Evolutionary conservation across 1,140 invertebrate genomes (phyloP), one percentile per base, ranked within the genome.

Genomic region (Temnothorax curvispinosus): DNA sequence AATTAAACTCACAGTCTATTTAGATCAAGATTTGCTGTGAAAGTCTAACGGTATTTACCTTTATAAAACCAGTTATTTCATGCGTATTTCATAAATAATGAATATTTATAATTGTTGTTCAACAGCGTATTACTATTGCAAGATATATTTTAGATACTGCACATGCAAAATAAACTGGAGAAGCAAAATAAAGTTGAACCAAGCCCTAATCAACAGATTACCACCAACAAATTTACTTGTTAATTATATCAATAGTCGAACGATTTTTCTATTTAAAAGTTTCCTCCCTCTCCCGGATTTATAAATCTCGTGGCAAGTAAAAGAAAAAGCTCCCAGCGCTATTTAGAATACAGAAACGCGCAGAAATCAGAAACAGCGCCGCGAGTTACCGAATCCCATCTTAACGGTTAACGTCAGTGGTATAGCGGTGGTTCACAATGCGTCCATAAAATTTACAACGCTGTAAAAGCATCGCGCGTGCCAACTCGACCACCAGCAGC

Each of bases 381-480:
- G 15, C 38, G 21, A 67, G 32, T 80, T 80, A 67, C n/a, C 58
- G 58, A 65, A 80, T 27, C 35, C 52, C n/a, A 2, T 21, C 15
- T 71, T 56, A 69, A 47, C 77, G 64, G 35, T 82, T 82, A 58
- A 21, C 18, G n/a, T 4, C 18, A 32, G 38, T 2, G 54, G 11
- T 54, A 27, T 21, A n/a, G n/a, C 27, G 27, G 18, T 27, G 41
- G 4, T 74, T 74, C 60, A 56, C 62, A 52, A 80, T 80, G 62
- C 77, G 18, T 6, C 18, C 32, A 41, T 82, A 82, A 82, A 82
- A 74, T 60, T 82, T 82, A 82, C 52, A 72, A 67, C 52, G 65
- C 32, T 71, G 64, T 72, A 60, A 82, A 82, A 58, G 65, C 21
- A 27, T 44, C 64, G 52, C 65, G 50, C 50, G 41, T 60, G 52